Base-by-base conservation (phyloP, 2,888 invertebrate species). In the Drosophila acutilabella region DNA sequence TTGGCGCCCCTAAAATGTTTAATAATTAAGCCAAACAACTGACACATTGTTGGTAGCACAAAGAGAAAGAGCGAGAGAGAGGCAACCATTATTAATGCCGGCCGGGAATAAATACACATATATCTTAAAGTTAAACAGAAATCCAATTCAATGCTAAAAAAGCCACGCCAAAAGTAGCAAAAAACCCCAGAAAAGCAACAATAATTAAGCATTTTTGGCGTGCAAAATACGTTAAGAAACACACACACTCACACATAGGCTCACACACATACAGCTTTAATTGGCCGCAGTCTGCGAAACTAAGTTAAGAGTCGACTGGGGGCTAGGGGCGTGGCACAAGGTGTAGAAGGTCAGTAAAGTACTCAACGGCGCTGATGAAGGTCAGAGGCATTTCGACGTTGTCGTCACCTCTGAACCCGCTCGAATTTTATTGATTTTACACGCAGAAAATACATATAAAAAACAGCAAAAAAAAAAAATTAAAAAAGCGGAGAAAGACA, bases 361-460 rank as follows among this genome's bases (percentile, higher is more conserved):
- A 78, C 67, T 74, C 57, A 57, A 56, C 74, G 51, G 42, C 60
- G 47, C 42, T 38, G 50, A 48, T 75, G 83, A 83, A 83, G 83
- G 83, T 87, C 83, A 84, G 66, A 78, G 56, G 72, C 88, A 73
- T 72, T 82, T 84, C 71, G 74, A 74, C 78, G 78, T 75, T 74
- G 88, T 81, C 85, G 76, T 89, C 85, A 87, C 82, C 88, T 84
- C 57, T 82, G 82, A 82, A 85, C 89, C 88, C 85, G 85, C 88
- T 89, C 86, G 77, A 76, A 79, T 82, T 89, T 88, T 88, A 84
- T 89, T 84, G 88, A 89, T 89, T 84, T 89, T 89, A 68, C 77
- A 74, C 83, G 77, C 80, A 66, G 68, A 51, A 60, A 13, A 36
- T 13, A 36, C 36, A 53, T 26, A 60, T 40, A 11, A 20, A 42